These are phyloP conservation scores for Tetanocera ferruginea DNA, from an alignment of 2,888 invertebrate species.

Conservation along the genomic window DNA sequence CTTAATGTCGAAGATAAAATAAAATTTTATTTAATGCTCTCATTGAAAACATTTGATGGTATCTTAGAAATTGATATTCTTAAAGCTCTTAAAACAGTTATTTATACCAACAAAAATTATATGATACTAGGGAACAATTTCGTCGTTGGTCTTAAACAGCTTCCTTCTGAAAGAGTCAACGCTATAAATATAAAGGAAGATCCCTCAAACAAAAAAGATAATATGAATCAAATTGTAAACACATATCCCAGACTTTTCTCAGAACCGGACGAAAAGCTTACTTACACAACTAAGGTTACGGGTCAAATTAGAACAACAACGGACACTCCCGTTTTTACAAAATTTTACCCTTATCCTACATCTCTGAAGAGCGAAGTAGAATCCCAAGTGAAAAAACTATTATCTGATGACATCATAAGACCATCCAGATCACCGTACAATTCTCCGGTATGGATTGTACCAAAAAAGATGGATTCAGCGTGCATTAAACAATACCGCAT, in stretches of 20 bases:
- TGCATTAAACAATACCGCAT: constrained; percentile 26
- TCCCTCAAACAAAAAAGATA: not conserved
- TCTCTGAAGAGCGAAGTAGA: constrained; percentile 36
- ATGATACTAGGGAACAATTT: constrained; percentile 8
- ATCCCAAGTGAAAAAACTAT: constrained; percentile 28
- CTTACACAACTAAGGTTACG: too few species aligned
- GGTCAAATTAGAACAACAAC: constrained; percentile 39
- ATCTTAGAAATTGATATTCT: constrained; percentile 36
- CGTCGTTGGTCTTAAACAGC: constrained; percentile 26
- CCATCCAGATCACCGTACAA: too few species aligned
- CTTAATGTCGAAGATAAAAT: constrained; percentile 1
- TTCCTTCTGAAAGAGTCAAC: constrained; percentile 19
- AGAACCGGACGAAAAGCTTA: too few species aligned
- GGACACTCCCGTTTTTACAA: constrained; percentile 31
- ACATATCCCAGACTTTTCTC: not conserved
- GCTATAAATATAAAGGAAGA: not conserved
- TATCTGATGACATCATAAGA: constrained; percentile 38
- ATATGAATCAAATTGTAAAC: not conserved
- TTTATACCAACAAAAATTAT: constrained; percentile 5
- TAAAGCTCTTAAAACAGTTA: not conserved
- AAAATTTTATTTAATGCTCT: constrained; percentile 36
- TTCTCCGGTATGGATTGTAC: too few species aligned
- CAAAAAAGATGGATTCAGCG: constrained; percentile 32
- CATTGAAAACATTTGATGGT: constrained; percentile 33
- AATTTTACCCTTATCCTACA: constrained; percentile 38